Evolutionary conservation across 2,888 invertebrate genomes (phyloP).

Genomic region (Criorhina ranunculi): DNA sequence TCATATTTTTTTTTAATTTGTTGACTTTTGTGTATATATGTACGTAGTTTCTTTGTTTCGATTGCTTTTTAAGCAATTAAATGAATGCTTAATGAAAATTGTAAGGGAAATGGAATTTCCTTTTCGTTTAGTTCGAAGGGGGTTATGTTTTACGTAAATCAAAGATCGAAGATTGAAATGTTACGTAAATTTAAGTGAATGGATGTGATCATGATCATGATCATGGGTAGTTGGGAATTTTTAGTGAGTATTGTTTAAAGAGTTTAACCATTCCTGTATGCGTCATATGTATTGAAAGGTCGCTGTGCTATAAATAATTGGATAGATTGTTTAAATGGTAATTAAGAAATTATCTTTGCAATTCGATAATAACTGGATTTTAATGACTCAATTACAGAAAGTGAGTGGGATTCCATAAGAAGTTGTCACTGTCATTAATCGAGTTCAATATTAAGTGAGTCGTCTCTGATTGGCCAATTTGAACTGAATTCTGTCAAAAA

Average conservation of each 20-base stretch:
- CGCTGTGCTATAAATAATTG: not conserved
- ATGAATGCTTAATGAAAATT: not conserved
- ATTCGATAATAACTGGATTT: not conserved
- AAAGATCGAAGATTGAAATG: slow-evolving; percentile 26
- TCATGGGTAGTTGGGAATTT: slow-evolving; percentile 43
- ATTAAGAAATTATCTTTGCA: slow-evolving; percentile 39
- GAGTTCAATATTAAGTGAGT: no score
- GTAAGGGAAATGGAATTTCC: slow-evolving; percentile 37
- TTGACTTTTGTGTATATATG: slow-evolving; percentile 32
- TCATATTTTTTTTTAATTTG: slow-evolving; percentile 26
- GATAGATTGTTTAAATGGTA: not conserved
- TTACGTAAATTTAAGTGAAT: slow-evolving; percentile 46
- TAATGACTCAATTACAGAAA: slow-evolving; percentile 22
- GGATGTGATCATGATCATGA: slow-evolving; percentile 9
- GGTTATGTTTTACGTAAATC: slow-evolving; percentile 9
- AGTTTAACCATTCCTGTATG: slow-evolving; percentile 24
- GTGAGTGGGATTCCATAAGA: not conserved
- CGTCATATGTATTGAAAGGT: slow-evolving; percentile 33
- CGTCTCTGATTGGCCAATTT: not conserved
- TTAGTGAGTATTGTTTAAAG: slow-evolving; percentile 18
- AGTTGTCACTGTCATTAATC: no score
- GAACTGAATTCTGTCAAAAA: no score
- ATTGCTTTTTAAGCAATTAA: not conserved
- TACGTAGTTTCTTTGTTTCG: slow-evolving; percentile 19
- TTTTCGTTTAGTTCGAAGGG: slow-evolving; percentile 5